These are phyloP conservation scores for Smutsia gigantea DNA, from an alignment of 2,797 vertebrate species.

Conservation along the genomic window DNA sequence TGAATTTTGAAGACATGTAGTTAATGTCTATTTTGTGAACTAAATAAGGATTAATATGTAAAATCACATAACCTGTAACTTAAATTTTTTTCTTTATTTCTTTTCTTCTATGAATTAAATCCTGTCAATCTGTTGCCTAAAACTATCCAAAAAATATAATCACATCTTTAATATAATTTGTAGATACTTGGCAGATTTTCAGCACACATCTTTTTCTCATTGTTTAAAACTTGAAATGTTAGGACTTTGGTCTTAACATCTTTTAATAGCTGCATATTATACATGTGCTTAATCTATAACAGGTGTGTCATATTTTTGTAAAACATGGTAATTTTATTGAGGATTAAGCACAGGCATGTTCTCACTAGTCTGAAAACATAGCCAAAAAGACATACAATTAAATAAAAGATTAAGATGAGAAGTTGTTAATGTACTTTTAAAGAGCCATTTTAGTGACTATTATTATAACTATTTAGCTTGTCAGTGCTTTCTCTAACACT, in stretches of 20 bases:
- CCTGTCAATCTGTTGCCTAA: conserved; percentile 76
- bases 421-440: conserved; percentile 77
- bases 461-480: conserved; percentile 69
- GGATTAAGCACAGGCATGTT: conserved; percentile 78
- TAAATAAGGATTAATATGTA: conserved; percentile 65
- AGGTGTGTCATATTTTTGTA: conserved; percentile 82
- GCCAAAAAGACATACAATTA: conserved; percentile 74
- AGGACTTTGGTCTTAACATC: conserved; percentile 76
- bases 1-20: conserved; percentile 64
- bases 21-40: conserved; percentile 76
- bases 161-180: conserved; percentile 79
- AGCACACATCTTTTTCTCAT: conserved; percentile 83
- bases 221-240: conserved; percentile 82
- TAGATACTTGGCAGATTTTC: conserved; percentile 82
- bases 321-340: conserved; percentile 81
- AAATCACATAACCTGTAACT: conserved; percentile 73
- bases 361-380: conserved; percentile 75
- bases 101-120: conserved; percentile 78
- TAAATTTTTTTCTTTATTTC: conserved; percentile 70
- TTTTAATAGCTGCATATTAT: conserved; percentile 78
- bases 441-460: conserved; percentile 70
- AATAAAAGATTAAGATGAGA: conserved; percentile 72
- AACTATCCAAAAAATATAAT: conserved; percentile 81
- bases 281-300: conserved; percentile 82
- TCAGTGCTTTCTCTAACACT: conserved; percentile 73